These are phyloP conservation scores for Escarpia spicata DNA, from an alignment of 2,888 invertebrate genomes.

Conservation along the genomic window DNA sequence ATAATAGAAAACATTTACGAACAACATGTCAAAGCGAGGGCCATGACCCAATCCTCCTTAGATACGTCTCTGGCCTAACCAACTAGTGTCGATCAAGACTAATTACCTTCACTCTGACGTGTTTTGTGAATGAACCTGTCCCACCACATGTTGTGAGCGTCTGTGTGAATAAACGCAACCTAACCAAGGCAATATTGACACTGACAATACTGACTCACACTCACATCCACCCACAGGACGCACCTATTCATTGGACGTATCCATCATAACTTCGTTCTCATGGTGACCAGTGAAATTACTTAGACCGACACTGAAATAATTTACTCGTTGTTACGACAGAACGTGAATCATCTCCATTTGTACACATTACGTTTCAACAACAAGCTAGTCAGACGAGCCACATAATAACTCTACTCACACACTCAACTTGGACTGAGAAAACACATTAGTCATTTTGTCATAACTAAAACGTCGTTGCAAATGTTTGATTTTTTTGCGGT, in stretches of 20 bases:
- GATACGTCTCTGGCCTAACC: too few relatives aligned
- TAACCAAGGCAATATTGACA: not conserved
- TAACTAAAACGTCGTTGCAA: not conserved
- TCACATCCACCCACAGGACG: not conserved
- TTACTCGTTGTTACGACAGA: not conserved
- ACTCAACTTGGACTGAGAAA: not conserved
- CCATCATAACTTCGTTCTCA: not conserved
- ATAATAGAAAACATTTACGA: too few relatives aligned
- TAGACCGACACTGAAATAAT: not conserved
- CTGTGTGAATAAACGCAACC: not conserved
- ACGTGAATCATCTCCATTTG: not conserved
- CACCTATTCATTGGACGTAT: not conserved
- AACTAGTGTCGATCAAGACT: not conserved
- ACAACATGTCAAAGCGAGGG: too few relatives aligned
- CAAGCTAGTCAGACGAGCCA: not conserved
- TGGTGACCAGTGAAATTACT: not conserved
- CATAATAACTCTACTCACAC: not conserved
- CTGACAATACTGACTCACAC: not conserved
- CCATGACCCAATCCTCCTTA: too few relatives aligned
- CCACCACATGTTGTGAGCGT: not conserved
- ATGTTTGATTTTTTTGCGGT: not conserved
- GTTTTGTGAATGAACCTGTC: slow-evolving; percentile 8
- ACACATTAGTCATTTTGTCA: not conserved
- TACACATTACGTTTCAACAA: not conserved
- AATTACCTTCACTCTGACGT: not conserved